A percentile compares a stretch with the other conserved stretches of the same genome.
phyloP scores from a whole-genome alignment of 2,113 vertebrate genomes.

The Zapornia atra region DNA sequence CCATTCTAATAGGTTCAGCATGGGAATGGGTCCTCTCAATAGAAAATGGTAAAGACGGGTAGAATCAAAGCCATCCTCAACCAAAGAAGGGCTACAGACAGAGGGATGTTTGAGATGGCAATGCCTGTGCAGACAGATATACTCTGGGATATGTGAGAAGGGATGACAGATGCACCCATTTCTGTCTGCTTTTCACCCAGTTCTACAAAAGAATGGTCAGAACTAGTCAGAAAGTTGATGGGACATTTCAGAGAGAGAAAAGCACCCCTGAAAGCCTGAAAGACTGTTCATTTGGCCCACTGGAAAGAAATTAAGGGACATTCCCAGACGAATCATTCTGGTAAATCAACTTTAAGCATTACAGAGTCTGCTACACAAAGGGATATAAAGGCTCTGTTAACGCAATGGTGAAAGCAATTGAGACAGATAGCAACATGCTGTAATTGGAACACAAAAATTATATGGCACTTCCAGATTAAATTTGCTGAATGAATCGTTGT shows the following conservation, averaged over 20 bases:
- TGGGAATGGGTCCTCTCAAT: not conserved
- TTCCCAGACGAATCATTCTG: not conserved
- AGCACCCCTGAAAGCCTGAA: not conserved
- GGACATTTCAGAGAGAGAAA: not conserved
- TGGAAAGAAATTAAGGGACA: not conserved
- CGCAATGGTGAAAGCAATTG: not conserved
- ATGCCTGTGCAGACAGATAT: not conserved
- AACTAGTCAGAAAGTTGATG: not conserved
- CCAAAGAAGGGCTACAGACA: not conserved
- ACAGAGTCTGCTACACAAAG: not conserved
- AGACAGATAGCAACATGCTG: not conserved
- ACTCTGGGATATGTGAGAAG: not conserved
- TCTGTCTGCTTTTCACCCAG: not conserved
- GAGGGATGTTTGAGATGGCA: not conserved
- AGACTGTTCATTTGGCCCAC: not conserved
- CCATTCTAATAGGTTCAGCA: not conserved
- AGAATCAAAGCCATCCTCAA: not conserved
- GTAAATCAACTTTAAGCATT: not conserved
- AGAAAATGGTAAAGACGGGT: not conserved
- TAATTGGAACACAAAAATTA: not conserved
- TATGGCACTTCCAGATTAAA: not conserved
- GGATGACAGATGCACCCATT: accelerated
- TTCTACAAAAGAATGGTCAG: not conserved
- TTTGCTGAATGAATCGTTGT: not conserved
- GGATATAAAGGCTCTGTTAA: not conserved